These are phyloP conservation scores for Mythimna ferrago DNA, from an alignment of 2,888 invertebrate species.

Conservation along the genomic window DNA sequence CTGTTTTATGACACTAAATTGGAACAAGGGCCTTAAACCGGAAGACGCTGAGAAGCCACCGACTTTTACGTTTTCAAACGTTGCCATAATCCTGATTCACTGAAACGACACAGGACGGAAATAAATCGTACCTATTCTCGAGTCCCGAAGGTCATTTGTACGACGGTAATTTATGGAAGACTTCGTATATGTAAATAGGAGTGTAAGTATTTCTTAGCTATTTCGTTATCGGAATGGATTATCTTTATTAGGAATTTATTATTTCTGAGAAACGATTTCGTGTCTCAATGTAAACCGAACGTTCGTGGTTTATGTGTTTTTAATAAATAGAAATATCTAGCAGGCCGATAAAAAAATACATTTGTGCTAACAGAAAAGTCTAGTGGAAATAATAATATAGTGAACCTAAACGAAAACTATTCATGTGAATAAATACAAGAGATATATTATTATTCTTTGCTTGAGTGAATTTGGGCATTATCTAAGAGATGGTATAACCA, in stretches of 20 bases:
- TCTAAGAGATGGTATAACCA: conserved; percentile 14
- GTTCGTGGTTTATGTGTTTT: conserved; percentile 34
- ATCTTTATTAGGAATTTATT: conserved; percentile 59
- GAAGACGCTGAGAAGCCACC: conserved; percentile 79
- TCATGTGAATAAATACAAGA: conserved; percentile 14
- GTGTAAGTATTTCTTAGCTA: conserved; percentile 51
- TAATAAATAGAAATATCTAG: conserved; percentile 26
- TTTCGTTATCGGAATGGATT: conserved; percentile 56
- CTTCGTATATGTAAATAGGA: conserved; percentile 61
- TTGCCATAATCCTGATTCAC: conserved; percentile 76
- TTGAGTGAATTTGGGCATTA: conserved; percentile 7
- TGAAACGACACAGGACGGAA: conserved; percentile 64
- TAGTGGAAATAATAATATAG: conserved; percentile 4
- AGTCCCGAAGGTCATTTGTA: conserved; percentile 62
- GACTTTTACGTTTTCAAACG: conserved; percentile 76
- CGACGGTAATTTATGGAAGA: conserved; percentile 60
- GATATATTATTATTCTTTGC: conserved; percentile 7
- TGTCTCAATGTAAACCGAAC: conserved; percentile 44
- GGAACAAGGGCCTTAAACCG: conserved; percentile 64
- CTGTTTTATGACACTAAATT: no score
- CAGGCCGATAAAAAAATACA: not conserved
- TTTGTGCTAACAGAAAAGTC: not conserved
- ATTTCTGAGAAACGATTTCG: conserved; percentile 49
- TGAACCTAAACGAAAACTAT: not conserved
- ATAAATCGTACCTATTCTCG: conserved; percentile 63